phyloP scores from a whole-genome alignment of 2,797 vertebrate genomes.

The Sarcoramphus papa region DNA sequence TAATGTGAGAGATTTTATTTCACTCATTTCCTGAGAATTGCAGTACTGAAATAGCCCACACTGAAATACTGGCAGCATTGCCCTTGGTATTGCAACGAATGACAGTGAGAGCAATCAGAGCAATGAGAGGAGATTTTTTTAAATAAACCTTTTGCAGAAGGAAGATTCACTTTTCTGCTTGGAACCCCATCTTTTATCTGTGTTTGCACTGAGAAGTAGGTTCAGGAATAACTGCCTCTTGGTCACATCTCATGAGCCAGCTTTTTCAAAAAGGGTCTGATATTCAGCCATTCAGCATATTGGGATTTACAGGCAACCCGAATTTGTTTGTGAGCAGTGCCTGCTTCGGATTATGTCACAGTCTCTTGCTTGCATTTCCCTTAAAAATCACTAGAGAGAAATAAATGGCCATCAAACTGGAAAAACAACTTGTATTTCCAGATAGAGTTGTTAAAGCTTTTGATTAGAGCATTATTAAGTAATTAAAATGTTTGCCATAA shows the following conservation, averaged over 20 bases:
- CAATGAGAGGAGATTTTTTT: not conserved
- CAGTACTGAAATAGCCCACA: conserved; percentile 20
- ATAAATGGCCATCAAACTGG: not conserved
- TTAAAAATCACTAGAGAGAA: not conserved
- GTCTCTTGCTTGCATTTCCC: not conserved
- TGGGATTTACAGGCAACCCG: not conserved
- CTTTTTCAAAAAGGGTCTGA: not conserved
- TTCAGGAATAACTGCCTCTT: not conserved
- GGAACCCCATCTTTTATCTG: not conserved
- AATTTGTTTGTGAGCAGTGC: not conserved
- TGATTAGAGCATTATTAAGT: not conserved
- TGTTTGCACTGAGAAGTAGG: not conserved
- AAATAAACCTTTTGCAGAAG: not conserved
- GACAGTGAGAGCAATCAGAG: not conserved
- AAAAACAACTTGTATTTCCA: not conserved
- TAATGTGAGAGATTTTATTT: not conserved
- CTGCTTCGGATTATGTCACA: not conserved
- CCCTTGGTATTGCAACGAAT: conserved; percentile 14
- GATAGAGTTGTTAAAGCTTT: not conserved
- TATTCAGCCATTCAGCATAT: not conserved
- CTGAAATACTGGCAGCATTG: not conserved
- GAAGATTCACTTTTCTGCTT: not conserved
- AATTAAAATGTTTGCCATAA: not conserved
- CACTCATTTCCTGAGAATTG: not conserved
- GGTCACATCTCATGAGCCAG: not conserved